Evolutionary conservation across 2,888 invertebrate species (phyloP).

Genomic region (Tuta absoluta): DNA sequence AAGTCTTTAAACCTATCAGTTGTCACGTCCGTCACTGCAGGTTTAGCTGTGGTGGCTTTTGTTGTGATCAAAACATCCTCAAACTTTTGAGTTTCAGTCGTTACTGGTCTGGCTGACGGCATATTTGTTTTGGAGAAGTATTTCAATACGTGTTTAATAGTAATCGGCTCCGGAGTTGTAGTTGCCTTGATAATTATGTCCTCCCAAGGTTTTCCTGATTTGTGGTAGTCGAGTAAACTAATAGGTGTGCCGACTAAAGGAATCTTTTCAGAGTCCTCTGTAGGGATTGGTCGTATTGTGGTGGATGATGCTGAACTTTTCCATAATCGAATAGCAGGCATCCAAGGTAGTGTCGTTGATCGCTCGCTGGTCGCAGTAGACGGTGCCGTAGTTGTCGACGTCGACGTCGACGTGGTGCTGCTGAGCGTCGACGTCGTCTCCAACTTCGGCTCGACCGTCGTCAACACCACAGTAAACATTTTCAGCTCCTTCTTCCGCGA

Average conservation of each 20-base stretch:
- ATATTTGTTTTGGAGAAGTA: slow-evolving; percentile 58
- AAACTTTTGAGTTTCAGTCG: slow-evolving; percentile 53
- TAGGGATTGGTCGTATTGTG: slow-evolving; percentile 58
- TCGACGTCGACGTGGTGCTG: slow-evolving; percentile 42
- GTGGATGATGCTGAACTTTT: slow-evolving; percentile 61
- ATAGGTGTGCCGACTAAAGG: slow-evolving; percentile 59
- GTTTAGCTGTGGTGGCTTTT: slow-evolving; percentile 54
- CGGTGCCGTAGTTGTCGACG: slow-evolving; percentile 44
- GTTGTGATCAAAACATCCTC: slow-evolving; percentile 69
- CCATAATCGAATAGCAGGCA: slow-evolving; percentile 76
- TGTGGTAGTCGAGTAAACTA: slow-evolving; percentile 57
- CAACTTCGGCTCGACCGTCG: slow-evolving; percentile 52
- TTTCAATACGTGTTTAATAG: slow-evolving; percentile 59
- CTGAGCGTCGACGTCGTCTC: slow-evolving; percentile 44
- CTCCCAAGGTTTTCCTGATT: slow-evolving; percentile 68
- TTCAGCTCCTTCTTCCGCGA: slow-evolving; percentile 71
- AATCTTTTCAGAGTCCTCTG: slow-evolving; percentile 55
- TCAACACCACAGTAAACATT: slow-evolving; percentile 53
- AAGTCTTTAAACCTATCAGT: slow-evolving; percentile 65
- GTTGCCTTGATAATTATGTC: slow-evolving; percentile 69
- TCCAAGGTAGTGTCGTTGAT: slow-evolving; percentile 73
- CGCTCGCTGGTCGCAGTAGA: slow-evolving; percentile 50
- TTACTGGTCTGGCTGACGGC: slow-evolving; percentile 57
- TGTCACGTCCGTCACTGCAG: slow-evolving; percentile 50
- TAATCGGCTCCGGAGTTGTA: slow-evolving; percentile 61